Conservation (phyloP, 1,140 invertebrate genomes). For the Drosophila yakuba region DNA sequence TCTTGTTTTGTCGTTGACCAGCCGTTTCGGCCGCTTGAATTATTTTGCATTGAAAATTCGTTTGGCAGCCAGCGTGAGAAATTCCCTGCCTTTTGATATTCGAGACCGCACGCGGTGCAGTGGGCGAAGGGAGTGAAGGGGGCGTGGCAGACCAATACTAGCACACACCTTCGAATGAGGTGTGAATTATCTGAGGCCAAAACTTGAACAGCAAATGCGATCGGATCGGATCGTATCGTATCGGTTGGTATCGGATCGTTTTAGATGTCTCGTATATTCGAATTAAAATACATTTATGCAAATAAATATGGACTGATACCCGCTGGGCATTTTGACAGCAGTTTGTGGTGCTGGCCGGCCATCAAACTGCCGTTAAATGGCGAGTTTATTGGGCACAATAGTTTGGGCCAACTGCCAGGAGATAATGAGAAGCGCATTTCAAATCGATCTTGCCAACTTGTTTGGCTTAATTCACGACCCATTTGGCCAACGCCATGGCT, state of each 20-base stretch:
- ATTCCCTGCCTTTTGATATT: slow-evolving; percentile 65
- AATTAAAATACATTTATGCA: slow-evolving; percentile 72
- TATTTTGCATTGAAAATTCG: slow-evolving; percentile 69
- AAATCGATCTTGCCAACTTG: slow-evolving; percentile 31
- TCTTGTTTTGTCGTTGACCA: slow-evolving; percentile 39
- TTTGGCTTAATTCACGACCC: slow-evolving; percentile 69
- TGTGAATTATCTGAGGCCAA: slow-evolving; percentile 69
- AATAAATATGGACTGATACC: slow-evolving; percentile 58
- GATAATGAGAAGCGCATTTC: slow-evolving; percentile 38
- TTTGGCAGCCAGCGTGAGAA: slow-evolving; percentile 63
- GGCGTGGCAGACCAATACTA: slow-evolving; percentile 5
- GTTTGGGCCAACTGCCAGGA: slow-evolving; percentile 26
- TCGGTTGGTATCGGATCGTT: slow-evolving; percentile 11
- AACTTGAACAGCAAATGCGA: slow-evolving; percentile 13
- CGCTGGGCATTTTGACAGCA: slow-evolving; percentile 65
- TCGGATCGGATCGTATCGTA: slow-evolving; percentile 8
- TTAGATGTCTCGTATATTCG: slow-evolving; percentile 65
- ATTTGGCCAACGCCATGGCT: slow-evolving; percentile 63
- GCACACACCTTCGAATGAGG: slow-evolving; percentile 58
- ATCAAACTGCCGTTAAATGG: slow-evolving; percentile 75
- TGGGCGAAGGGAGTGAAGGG: not conserved
- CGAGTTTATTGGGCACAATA: slow-evolving; percentile 61
- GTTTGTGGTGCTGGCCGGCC: slow-evolving; percentile 44
- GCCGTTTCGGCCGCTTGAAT: slow-evolving; percentile 36
- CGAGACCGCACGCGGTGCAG: slow-evolving; percentile 32